These are phyloP conservation scores for Huso huso DNA, from an alignment of 2,797 vertebrate species.

Conservation along the genomic window DNA sequence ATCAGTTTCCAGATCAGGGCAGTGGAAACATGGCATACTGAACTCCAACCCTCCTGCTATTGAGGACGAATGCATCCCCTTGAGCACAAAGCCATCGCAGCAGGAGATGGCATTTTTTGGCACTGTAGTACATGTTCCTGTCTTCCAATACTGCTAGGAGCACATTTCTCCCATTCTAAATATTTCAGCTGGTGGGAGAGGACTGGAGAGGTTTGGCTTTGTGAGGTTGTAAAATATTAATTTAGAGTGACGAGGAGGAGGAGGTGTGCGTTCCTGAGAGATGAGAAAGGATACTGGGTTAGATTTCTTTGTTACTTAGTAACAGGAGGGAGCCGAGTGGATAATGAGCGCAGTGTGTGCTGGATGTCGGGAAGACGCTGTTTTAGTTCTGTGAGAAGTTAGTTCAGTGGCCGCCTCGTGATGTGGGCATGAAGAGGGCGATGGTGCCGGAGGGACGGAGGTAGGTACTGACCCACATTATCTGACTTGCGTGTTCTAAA, in stretches of 20 bases:
- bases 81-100: no score
- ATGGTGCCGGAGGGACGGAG: constrained; percentile 3
- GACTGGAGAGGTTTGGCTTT: background rate
- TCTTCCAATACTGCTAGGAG: background rate
- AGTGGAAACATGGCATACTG: no score
- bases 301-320: constrained; percentile 15
- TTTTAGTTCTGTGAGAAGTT: background rate
- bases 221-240: constrained; percentile 14
- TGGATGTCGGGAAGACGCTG: background rate
- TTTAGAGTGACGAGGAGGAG: constrained; percentile 2
- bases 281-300: constrained; percentile 1
- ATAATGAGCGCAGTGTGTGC: background rate
- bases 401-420: background rate
- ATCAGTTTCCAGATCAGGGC: no score
- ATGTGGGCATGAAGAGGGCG: constrained; percentile 2
- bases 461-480: constrained; percentile 3
- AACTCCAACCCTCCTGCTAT: no score
- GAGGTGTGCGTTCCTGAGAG: constrained; percentile 3
- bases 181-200: constrained; percentile 7
- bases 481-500: background rate
- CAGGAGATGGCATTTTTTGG: no score
- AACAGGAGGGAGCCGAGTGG: constrained; percentile 10
- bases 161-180: background rate
- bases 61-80: no score
- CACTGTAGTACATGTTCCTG: no score